A percentile compares a stretch with the other conserved stretches of the same genome.
Evolutionary conservation across 2,113 vertebrate genomes (phyloP).

Genomic region (Telmatochromis brichardi): DNA sequence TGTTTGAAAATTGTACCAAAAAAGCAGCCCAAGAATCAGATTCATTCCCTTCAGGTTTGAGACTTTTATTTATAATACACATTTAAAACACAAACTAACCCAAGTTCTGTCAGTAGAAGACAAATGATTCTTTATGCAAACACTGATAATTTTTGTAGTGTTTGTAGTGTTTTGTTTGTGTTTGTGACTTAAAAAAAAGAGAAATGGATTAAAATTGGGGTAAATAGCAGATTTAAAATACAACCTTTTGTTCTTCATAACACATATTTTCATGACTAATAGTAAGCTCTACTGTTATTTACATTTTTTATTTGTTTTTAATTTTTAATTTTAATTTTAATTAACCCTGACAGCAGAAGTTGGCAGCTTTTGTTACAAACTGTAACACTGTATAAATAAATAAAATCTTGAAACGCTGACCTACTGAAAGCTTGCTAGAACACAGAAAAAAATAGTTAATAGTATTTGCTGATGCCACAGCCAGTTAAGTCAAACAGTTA

Average conservation of each 20-base stretch:
- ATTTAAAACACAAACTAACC: not conserved
- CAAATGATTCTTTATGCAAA: not conserved
- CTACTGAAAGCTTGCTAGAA: not conserved
- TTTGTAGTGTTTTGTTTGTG: not conserved
- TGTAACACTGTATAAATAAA: not conserved
- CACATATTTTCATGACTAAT: not conserved
- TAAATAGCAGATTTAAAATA: not conserved
- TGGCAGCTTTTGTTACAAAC: not conserved
- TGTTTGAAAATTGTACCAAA: not conserved
- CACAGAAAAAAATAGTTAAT: not conserved
- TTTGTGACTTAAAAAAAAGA: not conserved
- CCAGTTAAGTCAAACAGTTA: not conserved
- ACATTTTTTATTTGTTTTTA: not conserved
- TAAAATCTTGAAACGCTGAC: not conserved
- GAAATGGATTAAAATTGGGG: not conserved
- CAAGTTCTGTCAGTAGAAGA: not conserved
- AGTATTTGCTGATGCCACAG: not conserved
- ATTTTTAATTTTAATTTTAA: not conserved
- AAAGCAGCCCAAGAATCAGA: not conserved
- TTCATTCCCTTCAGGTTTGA: not conserved
- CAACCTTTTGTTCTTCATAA: not conserved
- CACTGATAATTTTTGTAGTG: not conserved
- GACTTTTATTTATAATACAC: not conserved
- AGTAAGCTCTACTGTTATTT: not conserved
- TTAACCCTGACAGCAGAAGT: not conserved